Percentiles rank a stretch among this genome's conserved stretches.
Evolutionary conservation across 1,140 invertebrate species (phyloP).

Genomic region (Drosophila murphyi): DNA sequence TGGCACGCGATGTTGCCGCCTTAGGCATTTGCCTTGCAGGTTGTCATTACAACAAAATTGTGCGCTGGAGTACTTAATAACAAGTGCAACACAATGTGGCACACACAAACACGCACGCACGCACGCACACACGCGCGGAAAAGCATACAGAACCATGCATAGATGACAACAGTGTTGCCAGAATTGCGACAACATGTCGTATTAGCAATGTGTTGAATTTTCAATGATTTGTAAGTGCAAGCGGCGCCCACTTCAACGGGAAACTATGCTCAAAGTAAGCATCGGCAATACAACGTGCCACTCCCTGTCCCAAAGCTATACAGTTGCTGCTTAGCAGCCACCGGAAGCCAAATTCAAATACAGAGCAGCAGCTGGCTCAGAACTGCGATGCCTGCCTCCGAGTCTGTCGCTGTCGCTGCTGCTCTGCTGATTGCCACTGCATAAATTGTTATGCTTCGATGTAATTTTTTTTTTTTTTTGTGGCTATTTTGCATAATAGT

Average conservation of each 20-base stretch:
- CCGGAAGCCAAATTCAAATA: conserved; percentile 10
- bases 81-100: conserved; percentile 78
- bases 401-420: neutral
- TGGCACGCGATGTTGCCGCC: conserved; percentile 74
- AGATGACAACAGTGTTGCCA: conserved; percentile 53
- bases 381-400: conserved; percentile 5
- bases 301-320: neutral
- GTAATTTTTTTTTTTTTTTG: conserved; percentile 55
- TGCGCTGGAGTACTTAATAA: conserved; percentile 79
- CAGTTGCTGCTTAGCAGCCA: conserved; percentile 1
- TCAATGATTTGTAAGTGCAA: conserved; percentile 77
- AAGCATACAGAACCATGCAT: conserved; percentile 6
- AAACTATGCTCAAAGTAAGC: conserved; percentile 35
- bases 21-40: conserved; percentile 79
- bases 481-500: conserved; percentile 63
- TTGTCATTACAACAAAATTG: conserved; percentile 81
- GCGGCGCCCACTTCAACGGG: conserved; percentile 54
- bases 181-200: conserved; percentile 68
- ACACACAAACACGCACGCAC: conserved; percentile 38
- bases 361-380: conserved; percentile 33
- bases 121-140: neutral
- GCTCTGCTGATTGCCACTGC: conserved; percentile 51
- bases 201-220: conserved; percentile 81
- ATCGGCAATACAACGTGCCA: conserved; percentile 42
- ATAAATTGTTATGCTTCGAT: conserved; percentile 65